These are phyloP conservation scores for Dioctria linearis DNA, from an alignment of 2,888 invertebrate genomes.

Conservation along the genomic window DNA sequence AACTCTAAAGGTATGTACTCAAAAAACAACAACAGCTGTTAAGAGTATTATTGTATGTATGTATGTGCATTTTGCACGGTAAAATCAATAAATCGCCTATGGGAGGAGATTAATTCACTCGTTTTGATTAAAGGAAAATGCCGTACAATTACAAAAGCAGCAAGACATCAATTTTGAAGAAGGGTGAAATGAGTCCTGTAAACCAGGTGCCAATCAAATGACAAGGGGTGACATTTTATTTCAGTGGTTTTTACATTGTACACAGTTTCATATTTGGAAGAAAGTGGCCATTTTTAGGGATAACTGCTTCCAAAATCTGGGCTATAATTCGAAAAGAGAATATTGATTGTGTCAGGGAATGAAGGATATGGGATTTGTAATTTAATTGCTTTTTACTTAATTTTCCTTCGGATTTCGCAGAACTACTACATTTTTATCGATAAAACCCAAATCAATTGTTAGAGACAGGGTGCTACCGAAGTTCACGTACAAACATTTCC, in stretches of 20 bases:
- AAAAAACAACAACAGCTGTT: slow-evolving; percentile 2
- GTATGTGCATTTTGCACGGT: background rate
- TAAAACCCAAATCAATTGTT: no score
- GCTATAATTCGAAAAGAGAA: slow-evolving; percentile 22
- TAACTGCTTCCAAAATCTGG: slow-evolving; percentile 30
- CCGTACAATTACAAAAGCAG: slow-evolving; percentile 33
- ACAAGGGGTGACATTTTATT: slow-evolving; percentile 20
- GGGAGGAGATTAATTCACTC: background rate
- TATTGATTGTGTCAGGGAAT: background rate
- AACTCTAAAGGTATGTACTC: no score
- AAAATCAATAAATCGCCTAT: slow-evolving; percentile 41
- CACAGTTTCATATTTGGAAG: background rate
- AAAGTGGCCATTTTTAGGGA: slow-evolving; percentile 34
- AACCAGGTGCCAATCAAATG: background rate
- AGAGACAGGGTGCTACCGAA: no score
- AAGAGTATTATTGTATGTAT: no score
- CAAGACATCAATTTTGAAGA: background rate
- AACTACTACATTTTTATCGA: no score
- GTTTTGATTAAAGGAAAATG: slow-evolving; percentile 43
- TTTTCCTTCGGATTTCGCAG: no score
- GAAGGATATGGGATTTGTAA: no score
- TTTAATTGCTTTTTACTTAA: no score
- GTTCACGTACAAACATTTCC: no score
- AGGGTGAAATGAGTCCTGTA: background rate
- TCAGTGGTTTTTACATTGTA: background rate